These are phyloP conservation scores for Lycaena phlaeas DNA, from an alignment of 2,888 invertebrate species.

Conservation along the genomic window DNA sequence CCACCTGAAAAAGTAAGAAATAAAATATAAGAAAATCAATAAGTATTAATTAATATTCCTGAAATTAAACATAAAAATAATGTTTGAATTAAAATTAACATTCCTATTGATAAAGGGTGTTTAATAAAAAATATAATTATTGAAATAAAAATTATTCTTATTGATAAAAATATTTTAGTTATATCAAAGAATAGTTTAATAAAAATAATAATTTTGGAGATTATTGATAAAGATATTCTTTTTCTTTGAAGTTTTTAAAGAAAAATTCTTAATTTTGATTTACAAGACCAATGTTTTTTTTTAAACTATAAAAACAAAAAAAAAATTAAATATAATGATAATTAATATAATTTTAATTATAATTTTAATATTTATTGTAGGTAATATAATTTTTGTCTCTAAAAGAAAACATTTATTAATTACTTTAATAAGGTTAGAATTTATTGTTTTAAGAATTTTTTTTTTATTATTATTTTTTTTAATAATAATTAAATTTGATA, in stretches of 20 bases:
- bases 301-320: constrained; percentile 78
- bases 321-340: constrained; percentile 1
- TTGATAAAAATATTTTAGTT: constrained; percentile 43
- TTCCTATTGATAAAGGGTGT: constrained; percentile 69
- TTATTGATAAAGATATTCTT: constrained; percentile 72
- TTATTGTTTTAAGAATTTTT: constrained; percentile 73
- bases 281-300: constrained; percentile 79
- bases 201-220: constrained; percentile 81
- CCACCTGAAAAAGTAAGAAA: constrained; percentile 76
- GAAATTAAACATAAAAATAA: constrained; percentile 54
- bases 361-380: constrained; percentile 62
- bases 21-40: constrained; percentile 76
- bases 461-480: constrained; percentile 61
- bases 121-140: constrained; percentile 39
- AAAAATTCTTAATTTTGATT: constrained; percentile 71
- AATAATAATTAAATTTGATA: constrained; percentile 52
- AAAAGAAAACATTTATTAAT: constrained; percentile 74
- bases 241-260: constrained; percentile 76
- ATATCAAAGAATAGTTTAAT: constrained; percentile 75
- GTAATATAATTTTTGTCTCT: constrained; percentile 66
- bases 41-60: constrained; percentile 59
- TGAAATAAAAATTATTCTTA: constrained; percentile 43
- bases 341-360: constrained; percentile 42
- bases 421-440: constrained; percentile 74
- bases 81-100: constrained; percentile 69